Conservation (phyloP, 2,797 vertebrate species). For the Thalassophryne amazonica region DNA sequence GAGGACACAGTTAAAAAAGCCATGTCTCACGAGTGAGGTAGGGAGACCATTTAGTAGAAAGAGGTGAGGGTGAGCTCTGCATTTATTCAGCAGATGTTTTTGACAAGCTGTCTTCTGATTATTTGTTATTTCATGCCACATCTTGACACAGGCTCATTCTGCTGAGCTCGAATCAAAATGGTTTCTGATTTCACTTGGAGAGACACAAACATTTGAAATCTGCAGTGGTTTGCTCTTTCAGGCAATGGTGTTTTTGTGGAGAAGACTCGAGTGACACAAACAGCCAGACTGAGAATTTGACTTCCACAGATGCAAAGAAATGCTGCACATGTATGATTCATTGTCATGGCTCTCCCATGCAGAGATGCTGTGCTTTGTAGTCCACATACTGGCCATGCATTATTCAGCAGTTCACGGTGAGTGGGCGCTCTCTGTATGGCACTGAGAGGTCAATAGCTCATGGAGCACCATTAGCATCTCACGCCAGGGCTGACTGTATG, state of each 20-base stretch:
- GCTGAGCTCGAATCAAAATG: not conserved
- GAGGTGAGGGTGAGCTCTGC: too few relatives aligned
- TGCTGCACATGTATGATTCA: conserved; percentile 20
- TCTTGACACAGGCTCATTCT: not conserved
- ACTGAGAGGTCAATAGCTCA: conserved; percentile 54
- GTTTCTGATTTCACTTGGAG: not conserved
- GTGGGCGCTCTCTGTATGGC: conserved; percentile 36
- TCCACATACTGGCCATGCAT: conserved; percentile 40
- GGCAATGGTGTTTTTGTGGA: not conserved
- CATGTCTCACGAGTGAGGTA: too few relatives aligned
- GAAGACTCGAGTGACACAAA: conserved; percentile 9
- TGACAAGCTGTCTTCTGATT: not conserved
- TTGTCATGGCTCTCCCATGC: conserved; percentile 14
- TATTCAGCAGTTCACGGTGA: conserved; percentile 46
- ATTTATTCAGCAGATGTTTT: too few relatives aligned
- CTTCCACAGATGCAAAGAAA: conserved; percentile 38
- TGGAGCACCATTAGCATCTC: conserved; percentile 46
- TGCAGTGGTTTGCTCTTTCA: not conserved
- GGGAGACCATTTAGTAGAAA: too few relatives aligned
- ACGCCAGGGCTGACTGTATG: conserved; percentile 5
- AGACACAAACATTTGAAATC: not conserved
- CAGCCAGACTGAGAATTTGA: conserved; percentile 20
- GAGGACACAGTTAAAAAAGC: too few relatives aligned
- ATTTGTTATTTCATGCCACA: not conserved
- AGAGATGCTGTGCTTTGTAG: conserved; percentile 36